Evolutionary conservation across 2,113 vertebrate genomes (phyloP).

Genomic region (Catharus bicknelli): DNA sequence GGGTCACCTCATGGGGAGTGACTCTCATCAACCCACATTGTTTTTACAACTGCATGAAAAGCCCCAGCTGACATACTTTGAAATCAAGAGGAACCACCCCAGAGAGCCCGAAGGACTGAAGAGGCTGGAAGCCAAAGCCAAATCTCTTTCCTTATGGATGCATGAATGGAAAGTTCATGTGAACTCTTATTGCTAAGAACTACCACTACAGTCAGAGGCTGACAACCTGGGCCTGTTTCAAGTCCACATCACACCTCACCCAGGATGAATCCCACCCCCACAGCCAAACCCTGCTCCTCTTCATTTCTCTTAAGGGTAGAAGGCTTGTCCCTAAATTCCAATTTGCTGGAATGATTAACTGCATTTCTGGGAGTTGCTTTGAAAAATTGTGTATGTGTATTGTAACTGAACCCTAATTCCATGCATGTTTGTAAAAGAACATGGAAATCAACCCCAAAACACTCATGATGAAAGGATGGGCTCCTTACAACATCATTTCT

Average conservation of each 20-base stretch:
- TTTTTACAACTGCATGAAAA: conserved; percentile 36
- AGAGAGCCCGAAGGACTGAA: neutral
- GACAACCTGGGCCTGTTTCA: neutral
- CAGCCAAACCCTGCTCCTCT: neutral
- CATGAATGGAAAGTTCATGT: neutral
- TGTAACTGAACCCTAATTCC: neutral
- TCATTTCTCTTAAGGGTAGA: neutral
- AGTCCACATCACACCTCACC: neutral
- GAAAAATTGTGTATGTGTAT: neutral
- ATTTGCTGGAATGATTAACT: neutral
- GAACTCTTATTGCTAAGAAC: neutral
- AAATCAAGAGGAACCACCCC: conserved; percentile 8
- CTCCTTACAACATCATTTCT: neutral
- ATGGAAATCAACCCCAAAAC: neutral
- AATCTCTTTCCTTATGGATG: neutral
- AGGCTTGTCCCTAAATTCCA: neutral
- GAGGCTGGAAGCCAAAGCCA: neutral
- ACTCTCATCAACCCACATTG: neutral
- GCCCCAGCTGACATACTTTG: neutral
- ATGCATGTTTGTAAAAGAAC: neutral
- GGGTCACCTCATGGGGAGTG: conserved; percentile 19
- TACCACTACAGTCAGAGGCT: neutral
- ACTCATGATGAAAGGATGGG: neutral
- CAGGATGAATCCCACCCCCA: neutral
- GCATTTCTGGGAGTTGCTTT: neutral